A percentile compares a stretch with the other conserved stretches of the same genome.
Conservation (phyloP, 2,113 vertebrate species). For the Hippocampus mohnikei region DNA sequence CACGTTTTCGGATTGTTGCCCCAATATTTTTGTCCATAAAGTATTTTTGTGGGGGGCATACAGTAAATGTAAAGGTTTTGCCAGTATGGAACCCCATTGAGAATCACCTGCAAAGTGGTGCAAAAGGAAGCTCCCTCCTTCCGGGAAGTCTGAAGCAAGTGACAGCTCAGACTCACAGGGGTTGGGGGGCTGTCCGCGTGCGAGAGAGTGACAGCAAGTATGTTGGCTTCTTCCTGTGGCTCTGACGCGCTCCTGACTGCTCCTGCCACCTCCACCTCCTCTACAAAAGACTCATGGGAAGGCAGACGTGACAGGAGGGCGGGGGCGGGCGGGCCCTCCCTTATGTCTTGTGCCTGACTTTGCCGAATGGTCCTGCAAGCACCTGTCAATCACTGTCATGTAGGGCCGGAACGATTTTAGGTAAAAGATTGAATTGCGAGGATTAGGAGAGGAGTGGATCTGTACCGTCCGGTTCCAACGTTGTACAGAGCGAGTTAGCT, state of each 20-base stretch:
- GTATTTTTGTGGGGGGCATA: neutral
- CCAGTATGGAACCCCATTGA: slow-evolving; percentile 43
- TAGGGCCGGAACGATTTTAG: neutral
- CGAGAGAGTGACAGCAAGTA: slow-evolving; percentile 13
- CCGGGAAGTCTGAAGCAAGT: slow-evolving; percentile 40
- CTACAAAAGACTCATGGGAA: slow-evolving; percentile 70
- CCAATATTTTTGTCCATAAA: neutral
- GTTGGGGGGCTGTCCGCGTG: slow-evolving; percentile 20
- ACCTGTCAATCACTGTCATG: slow-evolving; percentile 75
- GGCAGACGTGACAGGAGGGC: slow-evolving; percentile 68
- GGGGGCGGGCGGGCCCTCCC: slow-evolving; percentile 62
- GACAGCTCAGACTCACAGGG: slow-evolving; percentile 53
- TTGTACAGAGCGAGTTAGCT: too few species aligned
- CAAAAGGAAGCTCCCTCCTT: slow-evolving; percentile 32
- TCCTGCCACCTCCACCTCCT: slow-evolving; percentile 63
- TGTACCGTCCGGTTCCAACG: too few species aligned
- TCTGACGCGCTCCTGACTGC: slow-evolving; percentile 66
- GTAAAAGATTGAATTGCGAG: too few species aligned
- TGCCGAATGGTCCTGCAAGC: slow-evolving; percentile 52
- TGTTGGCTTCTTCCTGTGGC: slow-evolving; percentile 64
- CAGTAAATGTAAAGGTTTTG: neutral
- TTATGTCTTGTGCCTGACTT: slow-evolving; percentile 64
- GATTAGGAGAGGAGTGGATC: too few species aligned
- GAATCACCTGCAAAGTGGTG: slow-evolving; percentile 58
- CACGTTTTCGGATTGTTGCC: neutral